Evolutionary conservation across 2,888 invertebrate genomes (phyloP).

Genomic region (Biston stratarius): DNA sequence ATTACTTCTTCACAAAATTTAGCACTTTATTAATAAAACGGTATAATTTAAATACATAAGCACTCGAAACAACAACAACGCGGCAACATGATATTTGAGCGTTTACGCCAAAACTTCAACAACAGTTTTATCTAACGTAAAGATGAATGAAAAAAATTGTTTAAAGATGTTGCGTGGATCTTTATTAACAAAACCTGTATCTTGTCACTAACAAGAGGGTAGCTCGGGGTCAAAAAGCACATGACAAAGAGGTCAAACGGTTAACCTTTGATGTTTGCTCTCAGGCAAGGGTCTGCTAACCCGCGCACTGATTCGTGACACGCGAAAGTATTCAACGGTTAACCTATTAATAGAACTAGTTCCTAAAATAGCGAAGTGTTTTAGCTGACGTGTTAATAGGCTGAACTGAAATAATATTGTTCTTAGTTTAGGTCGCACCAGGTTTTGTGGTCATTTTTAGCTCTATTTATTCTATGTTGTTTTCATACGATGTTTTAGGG

Average conservation of each 20-base stretch:
- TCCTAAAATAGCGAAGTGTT: conserved; percentile 12
- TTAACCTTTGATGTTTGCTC: conserved; percentile 51
- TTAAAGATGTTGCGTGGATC: conserved; percentile 5
- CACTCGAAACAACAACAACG: no score
- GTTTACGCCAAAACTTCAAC: no score
- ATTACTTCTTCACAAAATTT: no score
- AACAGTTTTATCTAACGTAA: no score
- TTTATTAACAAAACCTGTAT: conserved; percentile 22
- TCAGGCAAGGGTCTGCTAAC: conserved; percentile 39
- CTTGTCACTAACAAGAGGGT: conserved; percentile 30
- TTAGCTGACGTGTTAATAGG: not conserved
- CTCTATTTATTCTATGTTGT: no score
- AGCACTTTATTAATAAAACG: no score
- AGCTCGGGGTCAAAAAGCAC: conserved; percentile 40
- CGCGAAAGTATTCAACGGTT: conserved; percentile 53
- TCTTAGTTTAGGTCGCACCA: no score
- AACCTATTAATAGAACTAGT: conserved; percentile 35
- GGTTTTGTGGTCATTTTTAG: no score
- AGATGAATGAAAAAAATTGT: not conserved
- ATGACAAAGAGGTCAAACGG: conserved; percentile 50
- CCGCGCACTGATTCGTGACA: conserved; percentile 55
- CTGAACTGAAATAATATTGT: not conserved
- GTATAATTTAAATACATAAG: no score
- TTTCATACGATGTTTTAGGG: no score
- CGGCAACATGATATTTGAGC: no score